Conservation (phyloP, 1,140 invertebrate species). For the Drosophila bifasciata region DNA sequence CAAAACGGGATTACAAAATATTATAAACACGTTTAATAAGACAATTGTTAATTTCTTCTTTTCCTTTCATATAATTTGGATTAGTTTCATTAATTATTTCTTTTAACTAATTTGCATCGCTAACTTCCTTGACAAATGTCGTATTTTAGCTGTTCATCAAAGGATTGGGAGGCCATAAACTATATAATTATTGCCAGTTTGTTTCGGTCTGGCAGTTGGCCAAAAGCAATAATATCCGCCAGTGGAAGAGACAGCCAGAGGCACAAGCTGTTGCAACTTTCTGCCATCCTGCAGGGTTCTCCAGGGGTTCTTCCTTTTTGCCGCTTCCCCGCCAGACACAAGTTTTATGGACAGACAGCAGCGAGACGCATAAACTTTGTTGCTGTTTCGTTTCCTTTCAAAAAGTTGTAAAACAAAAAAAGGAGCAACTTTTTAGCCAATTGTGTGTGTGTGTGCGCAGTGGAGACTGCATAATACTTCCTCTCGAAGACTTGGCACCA, state of each 20-base stretch:
- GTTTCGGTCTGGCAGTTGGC: slow-evolving; percentile 57
- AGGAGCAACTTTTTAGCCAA: slow-evolving; percentile 35
- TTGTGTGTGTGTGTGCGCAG: slow-evolving; percentile 15
- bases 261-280: slow-evolving; percentile 48
- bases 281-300: slow-evolving; percentile 21
- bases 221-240: slow-evolving; percentile 35
- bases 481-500: slow-evolving; percentile 39
- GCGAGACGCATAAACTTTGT: slow-evolving; percentile 42
- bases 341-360: slow-evolving; percentile 46
- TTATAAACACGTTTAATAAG: too few relatives aligned
- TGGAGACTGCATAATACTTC: slow-evolving; percentile 46
- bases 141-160: neutral
- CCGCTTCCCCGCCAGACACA: slow-evolving; percentile 9
- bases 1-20: too few relatives aligned
- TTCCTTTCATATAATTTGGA: too few relatives aligned
- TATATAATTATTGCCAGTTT: slow-evolving; percentile 69
- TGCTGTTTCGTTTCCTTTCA: slow-evolving; percentile 10
- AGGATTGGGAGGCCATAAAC: slow-evolving; percentile 38
- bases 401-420: slow-evolving; percentile 33
- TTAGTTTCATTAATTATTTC: neutral
- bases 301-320: slow-evolving; percentile 3
- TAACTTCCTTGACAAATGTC: neutral
- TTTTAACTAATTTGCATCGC: neutral
- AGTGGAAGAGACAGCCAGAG: slow-evolving; percentile 8
- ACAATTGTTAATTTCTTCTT: too few relatives aligned